Evolutionary conservation across 1,140 invertebrate species (phyloP).

Genomic region (Danaus plexippus): DNA sequence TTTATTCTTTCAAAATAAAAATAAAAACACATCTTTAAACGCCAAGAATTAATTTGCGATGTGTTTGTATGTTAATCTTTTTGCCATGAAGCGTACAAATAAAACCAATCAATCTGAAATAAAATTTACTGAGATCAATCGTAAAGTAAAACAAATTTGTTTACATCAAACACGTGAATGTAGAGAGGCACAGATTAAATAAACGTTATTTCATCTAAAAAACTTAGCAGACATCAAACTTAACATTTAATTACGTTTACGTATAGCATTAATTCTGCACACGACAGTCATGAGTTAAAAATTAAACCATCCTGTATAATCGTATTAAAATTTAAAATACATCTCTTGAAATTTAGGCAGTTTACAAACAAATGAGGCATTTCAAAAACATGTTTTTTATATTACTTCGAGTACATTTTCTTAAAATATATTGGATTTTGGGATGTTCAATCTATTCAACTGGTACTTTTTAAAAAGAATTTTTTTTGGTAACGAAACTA

Average conservation of each 20-base stretch:
- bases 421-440: too few species aligned
- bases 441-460: too few species aligned
- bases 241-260: conserved; percentile 34
- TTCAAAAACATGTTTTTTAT: not conserved
- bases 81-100: too few species aligned
- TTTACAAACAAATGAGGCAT: not conserved
- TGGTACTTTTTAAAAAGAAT: too few species aligned
- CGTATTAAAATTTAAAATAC: conserved; percentile 27
- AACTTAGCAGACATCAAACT: conserved; percentile 29
- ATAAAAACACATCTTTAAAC: too few species aligned
- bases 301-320: conserved; percentile 30
- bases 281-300: conserved; percentile 36
- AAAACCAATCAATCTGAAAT: too few species aligned
- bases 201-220: conserved; percentile 25
- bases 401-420: not conserved
- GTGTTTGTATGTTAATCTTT: too few species aligned
- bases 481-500: too few species aligned
- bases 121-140: too few species aligned
- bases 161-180: conserved; percentile 11
- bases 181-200: conserved; percentile 15
- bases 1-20: too few species aligned
- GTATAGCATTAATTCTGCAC: conserved; percentile 33
- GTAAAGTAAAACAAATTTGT: too few species aligned
- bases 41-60: too few species aligned
- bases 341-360: conserved; percentile 11